Evolutionary conservation across 2,113 vertebrate species (phyloP), one percentile per base, ranked within the genome.

Genomic region (Calyptommatus sinebrachiatus): DNA sequence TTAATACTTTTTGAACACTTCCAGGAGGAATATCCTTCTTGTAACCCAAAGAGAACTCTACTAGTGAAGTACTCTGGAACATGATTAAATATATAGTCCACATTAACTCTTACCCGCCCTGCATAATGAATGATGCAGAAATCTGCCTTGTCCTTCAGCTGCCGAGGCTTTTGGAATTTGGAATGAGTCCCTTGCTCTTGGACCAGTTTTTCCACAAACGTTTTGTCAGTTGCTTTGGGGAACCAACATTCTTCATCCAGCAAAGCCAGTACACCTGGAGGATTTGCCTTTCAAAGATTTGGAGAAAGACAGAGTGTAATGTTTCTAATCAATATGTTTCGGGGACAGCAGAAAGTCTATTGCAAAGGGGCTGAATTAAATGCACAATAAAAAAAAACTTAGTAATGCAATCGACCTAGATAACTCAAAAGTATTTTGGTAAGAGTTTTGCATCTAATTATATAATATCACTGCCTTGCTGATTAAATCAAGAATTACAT

Each of bases 241-340:
- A 99, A 99, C 98, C 98, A 99, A 91, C 98, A 99, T 84, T 99
- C 98, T 86, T 99, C 98, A 89, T 99, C 98, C 91, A 99, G 90
- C 80, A 99, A 90, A 14, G 98, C 98, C 78, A 99, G 84, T 24
- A 99, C 96, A 0, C 98, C 98, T 1, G 98, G 98, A 71, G 98
- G 97, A 81, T 98, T 97, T 0, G 98, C 97, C 98, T 99, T 88
- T 20, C 28, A 81, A 67, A 73, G 0, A 72, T 78, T 10, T 85
- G 65, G 69, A n/a, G 16, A 57, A 57, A 18, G 53, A 6, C 77
- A 57, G 5, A 2, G 10, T 21, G 76, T 28, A 76, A 3, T 22
- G 20, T 48, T 35, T 10, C 53, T 57, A 57, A 57, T 45, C 1
- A 28, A 53, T 61, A 3, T 60, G 41, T 24, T 10, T 31, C 41